Evolutionary conservation across 2,888 invertebrate genomes (phyloP).

Genomic region (Odontocolon sp.): DNA sequence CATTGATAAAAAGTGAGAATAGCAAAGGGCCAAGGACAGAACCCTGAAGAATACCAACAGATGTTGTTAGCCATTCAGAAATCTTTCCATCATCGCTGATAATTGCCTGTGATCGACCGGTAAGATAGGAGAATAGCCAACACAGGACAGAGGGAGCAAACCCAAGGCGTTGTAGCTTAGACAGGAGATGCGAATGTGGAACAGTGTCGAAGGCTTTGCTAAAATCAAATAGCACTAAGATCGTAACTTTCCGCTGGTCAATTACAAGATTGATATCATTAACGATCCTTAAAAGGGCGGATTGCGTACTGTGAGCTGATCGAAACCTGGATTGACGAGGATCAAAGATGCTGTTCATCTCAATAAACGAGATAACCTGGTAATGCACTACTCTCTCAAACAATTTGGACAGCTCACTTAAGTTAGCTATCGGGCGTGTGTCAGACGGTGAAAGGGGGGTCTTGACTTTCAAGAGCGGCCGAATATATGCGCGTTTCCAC

Average conservation of each 20-base stretch:
- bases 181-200: background rate
- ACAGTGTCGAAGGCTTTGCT: constrained; percentile 25
- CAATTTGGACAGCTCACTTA: background rate
- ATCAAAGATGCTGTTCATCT: background rate
- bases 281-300: background rate
- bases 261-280: background rate
- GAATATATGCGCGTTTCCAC: background rate
- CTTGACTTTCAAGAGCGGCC: background rate
- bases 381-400: background rate
- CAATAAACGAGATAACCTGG: background rate
- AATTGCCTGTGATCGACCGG: background rate
- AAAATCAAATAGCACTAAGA: constrained; percentile 33
- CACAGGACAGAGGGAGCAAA: background rate
- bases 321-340: constrained; percentile 6
- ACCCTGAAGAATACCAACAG: constrained; percentile 1
- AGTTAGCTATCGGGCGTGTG: constrained; percentile 27
- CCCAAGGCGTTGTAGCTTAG: background rate
- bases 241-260: constrained; percentile 15
- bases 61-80: background rate
- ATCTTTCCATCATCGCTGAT: background rate
- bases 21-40: constrained; percentile 19
- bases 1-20: constrained; percentile 35
- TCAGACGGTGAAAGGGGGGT: background rate
- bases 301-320: background rate
- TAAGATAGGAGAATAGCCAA: background rate